Evolutionary conservation across 2,797 vertebrate genomes (phyloP), one percentile per base, ranked within the genome.

Genomic region (Spheniscus humboldti): DNA sequence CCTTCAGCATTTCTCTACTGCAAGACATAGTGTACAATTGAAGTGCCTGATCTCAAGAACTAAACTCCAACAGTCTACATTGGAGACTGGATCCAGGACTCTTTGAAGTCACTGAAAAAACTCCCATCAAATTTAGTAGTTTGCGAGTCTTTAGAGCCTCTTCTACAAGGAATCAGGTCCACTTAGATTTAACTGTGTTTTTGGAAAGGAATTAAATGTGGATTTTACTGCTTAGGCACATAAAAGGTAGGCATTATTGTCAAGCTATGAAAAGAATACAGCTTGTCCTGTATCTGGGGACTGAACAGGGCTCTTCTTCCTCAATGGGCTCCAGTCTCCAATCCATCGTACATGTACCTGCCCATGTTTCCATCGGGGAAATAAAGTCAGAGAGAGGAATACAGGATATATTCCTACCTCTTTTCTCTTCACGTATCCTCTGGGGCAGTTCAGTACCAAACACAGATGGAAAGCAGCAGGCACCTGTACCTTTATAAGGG

Each of bases 331-430:
- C 9, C 28, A 31, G 50, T 48, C 27, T 68, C 37, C 19, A 39
- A 2, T 71, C 39, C 47, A 22, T 81, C 0, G 0, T 50, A 45
- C 20, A 5, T 24, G 10, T 53, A 60, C 41, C 48, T 83, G 57
- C 28, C 53, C 11, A 12, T 73, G 53, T 33, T 81, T 89, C 84
- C 62, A 53, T 53, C 27, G 45, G 48, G 31, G 20, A 25, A 77
- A 24, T 81, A 75, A 80, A 62, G 31, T 48, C 59, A 56, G 39
- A 67, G 59, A 56, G 43, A 80, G 19, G 53, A 78, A 78, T 72
- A 68, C 12, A 53, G 50, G 45, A 6, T 68, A n/a, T 57, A 31
- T 53, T 72, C 52, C 28, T 88, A 16, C 28, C 11, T 64, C 10
- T 47, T 18, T 86, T 62, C 53, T 86, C 43, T 60, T 88, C 63